These are phyloP conservation scores for Elgaria multicarinata DNA, from an alignment of 2,113 vertebrate genomes.

Conservation along the genomic window DNA sequence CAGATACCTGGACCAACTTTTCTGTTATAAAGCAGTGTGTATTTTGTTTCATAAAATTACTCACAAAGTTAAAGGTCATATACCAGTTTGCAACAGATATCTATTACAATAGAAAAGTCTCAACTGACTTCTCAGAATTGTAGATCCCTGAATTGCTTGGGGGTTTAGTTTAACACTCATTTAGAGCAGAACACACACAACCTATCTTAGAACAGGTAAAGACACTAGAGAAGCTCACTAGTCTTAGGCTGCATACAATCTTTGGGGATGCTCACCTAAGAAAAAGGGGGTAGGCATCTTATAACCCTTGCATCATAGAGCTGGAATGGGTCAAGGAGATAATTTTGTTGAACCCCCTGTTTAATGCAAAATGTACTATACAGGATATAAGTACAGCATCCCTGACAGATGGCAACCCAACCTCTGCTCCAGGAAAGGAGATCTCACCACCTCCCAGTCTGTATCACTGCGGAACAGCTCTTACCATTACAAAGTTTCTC, in stretches of 20 bases:
- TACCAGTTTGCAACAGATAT: background rate
- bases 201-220: background rate
- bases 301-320: too few species aligned
- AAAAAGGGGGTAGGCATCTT: too few species aligned
- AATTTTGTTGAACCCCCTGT: too few species aligned
- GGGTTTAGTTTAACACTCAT: background rate
- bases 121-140: background rate
- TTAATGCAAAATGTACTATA: too few species aligned
- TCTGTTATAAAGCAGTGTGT: background rate
- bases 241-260: background rate
- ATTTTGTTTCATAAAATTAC: background rate
- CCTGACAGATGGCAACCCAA: too few species aligned
- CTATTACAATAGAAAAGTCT: background rate
- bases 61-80: background rate
- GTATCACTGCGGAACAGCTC: too few species aligned
- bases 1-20: slow-evolving; percentile 1
- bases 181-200: background rate
- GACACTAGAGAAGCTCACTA: background rate
- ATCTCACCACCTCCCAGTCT: too few species aligned
- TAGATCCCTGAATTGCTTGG: background rate
- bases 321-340: too few species aligned
- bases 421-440: too few species aligned
- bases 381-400: too few species aligned
- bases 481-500: too few species aligned
- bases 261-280: background rate